Evolutionary conservation across 1,140 invertebrate genomes (phyloP).

Genomic region (Calosoma granatense): DNA sequence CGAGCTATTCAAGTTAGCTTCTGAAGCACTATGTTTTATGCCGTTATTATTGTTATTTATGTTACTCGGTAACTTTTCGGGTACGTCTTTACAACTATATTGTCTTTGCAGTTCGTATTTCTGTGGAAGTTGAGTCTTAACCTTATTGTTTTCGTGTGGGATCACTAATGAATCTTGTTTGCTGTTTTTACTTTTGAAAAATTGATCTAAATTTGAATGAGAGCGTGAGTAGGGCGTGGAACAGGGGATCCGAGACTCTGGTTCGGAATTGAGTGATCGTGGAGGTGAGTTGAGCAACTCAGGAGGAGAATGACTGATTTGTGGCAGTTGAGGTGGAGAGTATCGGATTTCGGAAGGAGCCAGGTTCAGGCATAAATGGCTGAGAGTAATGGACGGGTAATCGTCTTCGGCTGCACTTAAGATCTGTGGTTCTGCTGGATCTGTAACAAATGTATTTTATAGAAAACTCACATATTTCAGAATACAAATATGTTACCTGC

Average conservation of each 20-base stretch:
- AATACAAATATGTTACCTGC: slow-evolving; percentile 3
- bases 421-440: slow-evolving; percentile 29
- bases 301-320: neutral
- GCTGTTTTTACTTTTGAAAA: slow-evolving; percentile 6
- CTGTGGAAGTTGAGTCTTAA: slow-evolving; percentile 14
- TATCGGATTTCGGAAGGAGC: neutral
- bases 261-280: neutral
- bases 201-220: slow-evolving; percentile 33
- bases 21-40: slow-evolving; percentile 32
- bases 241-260: neutral
- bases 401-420: slow-evolving; percentile 12
- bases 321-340: neutral
- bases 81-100: slow-evolving; percentile 28
- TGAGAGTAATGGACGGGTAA: neutral
- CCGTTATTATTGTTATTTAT: slow-evolving; percentile 15
- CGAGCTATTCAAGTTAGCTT: slow-evolving; percentile 28
- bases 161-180: slow-evolving; percentile 8
- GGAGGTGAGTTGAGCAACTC: slow-evolving; percentile 1
- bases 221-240: slow-evolving; percentile 29
- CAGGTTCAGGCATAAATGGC: neutral
- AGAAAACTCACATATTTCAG: neutral
- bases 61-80: slow-evolving; percentile 22
- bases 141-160: slow-evolving; percentile 22
- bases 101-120: slow-evolving; percentile 26
- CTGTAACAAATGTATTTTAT: slow-evolving; percentile 14